These are phyloP conservation scores for Ctenosaura bakeri DNA, from an alignment of 2,797 vertebrate species.

Conservation along the genomic window DNA sequence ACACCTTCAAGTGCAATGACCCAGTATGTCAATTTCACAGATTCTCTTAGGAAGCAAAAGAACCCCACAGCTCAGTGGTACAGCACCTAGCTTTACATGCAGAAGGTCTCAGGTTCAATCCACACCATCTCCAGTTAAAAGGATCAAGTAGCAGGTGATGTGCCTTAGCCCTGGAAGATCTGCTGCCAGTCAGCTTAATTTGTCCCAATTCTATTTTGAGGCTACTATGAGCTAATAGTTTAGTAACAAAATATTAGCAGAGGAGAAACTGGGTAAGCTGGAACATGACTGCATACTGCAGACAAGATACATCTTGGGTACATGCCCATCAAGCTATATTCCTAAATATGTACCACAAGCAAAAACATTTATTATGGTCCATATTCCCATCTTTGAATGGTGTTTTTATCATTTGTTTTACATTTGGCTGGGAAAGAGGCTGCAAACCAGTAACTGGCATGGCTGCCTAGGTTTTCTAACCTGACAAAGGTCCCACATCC, in stretches of 20 bases:
- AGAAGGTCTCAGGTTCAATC: background rate
- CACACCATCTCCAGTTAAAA: background rate
- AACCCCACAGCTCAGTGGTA: background rate
- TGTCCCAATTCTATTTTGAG: background rate
- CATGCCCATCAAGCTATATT: background rate
- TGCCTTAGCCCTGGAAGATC: background rate
- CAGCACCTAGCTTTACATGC: background rate
- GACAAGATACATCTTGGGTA: background rate
- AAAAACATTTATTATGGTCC: background rate
- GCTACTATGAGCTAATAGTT: background rate
- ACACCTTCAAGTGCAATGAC: background rate
- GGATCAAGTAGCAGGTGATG: background rate
- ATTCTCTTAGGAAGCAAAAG: background rate
- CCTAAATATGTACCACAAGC: background rate
- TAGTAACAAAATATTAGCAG: background rate
- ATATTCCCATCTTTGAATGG: background rate
- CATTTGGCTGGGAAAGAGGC: too few species aligned
- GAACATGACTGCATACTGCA: background rate
- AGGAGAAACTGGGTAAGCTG: background rate
- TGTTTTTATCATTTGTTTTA: background rate
- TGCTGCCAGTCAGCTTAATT: background rate
- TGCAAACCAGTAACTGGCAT: background rate
- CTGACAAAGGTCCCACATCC: background rate
- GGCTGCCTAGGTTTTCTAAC: background rate
- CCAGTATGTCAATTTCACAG: background rate